phyloP scores from a whole-genome alignment of 1,140 invertebrate genomes.

The Dolichoris vasculosae region DNA sequence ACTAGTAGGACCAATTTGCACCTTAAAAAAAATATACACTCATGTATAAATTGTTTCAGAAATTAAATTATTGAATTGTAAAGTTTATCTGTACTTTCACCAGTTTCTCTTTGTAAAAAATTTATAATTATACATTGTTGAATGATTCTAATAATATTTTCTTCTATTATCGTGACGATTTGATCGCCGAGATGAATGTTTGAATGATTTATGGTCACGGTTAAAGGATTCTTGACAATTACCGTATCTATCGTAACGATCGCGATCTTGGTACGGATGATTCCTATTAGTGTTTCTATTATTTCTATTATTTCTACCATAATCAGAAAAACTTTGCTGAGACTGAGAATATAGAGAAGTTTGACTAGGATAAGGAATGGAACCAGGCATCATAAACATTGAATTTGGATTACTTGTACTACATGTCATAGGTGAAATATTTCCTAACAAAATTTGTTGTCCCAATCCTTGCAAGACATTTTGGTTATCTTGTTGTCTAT shows the following conservation, averaged over 20 bases:
- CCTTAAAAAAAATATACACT: too few species aligned
- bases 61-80: not conserved
- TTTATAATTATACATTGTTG: not conserved
- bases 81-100: not conserved
- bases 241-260: conserved; percentile 43
- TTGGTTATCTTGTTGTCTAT: conserved; percentile 19
- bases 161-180: conserved; percentile 41
- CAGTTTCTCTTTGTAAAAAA: not conserved
- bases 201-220: conserved; percentile 50
- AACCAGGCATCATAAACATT: conserved; percentile 51
- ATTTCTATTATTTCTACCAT: conserved; percentile 59
- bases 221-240: conserved; percentile 34
- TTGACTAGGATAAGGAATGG: conserved; percentile 51
- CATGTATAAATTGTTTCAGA: too few species aligned
- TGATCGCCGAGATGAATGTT: conserved; percentile 48
- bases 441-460: conserved; percentile 64
- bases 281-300: conserved; percentile 54
- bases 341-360: conserved; percentile 48
- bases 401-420: not conserved
- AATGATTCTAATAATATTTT: conserved; percentile 33
- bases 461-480: conserved; percentile 59
- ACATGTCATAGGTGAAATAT: not conserved
- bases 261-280: conserved; percentile 56
- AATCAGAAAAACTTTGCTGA: conserved; percentile 58
- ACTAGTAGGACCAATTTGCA: not conserved